Percentiles rank a stretch among this genome's conserved stretches.
phyloP scores from a whole-genome alignment of 1,140 invertebrate species.

The Drosophila bocki region DNA sequence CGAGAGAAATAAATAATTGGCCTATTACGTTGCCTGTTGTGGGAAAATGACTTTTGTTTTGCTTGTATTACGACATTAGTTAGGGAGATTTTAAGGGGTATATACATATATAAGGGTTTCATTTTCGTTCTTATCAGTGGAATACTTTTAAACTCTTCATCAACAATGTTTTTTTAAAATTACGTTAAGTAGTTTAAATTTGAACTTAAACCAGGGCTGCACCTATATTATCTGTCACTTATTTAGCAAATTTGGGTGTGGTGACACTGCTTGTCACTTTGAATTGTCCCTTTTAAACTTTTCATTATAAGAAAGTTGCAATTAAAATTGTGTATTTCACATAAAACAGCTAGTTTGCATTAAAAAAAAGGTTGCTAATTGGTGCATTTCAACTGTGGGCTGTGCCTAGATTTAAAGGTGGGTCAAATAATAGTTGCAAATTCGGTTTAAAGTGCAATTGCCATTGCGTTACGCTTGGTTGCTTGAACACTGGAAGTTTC shows the following conservation, averaged over 20 bases:
- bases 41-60: neutral
- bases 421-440: neutral
- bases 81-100: neutral
- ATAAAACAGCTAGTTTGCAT: neutral
- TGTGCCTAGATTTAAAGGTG: slow-evolving; percentile 18
- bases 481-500: slow-evolving; percentile 15
- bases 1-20: slow-evolving; percentile 26
- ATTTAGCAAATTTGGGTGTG: neutral
- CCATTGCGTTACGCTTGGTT: slow-evolving; percentile 10
- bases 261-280: slow-evolving; percentile 34
- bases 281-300: slow-evolving; percentile 19
- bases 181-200: neutral
- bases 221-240: neutral
- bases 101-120: neutral
- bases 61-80: neutral
- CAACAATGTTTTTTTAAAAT: neutral
- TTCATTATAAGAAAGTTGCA: neutral
- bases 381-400: slow-evolving; percentile 23
- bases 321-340: slow-evolving; percentile 1
- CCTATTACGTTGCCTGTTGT: slow-evolving; percentile 17
- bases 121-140: neutral
- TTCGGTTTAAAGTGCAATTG: slow-evolving; percentile 9
- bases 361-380: neutral
- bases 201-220: neutral
- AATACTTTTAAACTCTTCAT: neutral